Conservation (phyloP, 2,888 invertebrate species). For the Conops quadrifasciatus region DNA sequence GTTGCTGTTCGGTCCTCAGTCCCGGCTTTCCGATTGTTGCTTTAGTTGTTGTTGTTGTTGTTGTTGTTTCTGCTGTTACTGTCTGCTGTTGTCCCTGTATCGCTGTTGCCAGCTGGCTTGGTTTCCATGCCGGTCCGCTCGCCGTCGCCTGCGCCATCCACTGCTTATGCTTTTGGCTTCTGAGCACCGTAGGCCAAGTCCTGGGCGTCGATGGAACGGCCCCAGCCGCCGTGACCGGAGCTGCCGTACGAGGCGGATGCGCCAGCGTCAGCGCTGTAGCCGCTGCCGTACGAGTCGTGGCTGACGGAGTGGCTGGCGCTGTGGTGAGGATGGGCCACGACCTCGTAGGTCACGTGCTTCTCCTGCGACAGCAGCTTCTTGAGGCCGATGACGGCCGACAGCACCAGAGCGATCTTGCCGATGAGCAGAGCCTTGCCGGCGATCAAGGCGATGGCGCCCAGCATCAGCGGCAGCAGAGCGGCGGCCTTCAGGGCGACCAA, state of each 20-base stretch:
- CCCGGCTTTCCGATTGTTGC: neutral
- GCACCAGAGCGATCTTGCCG: conserved; percentile 84
- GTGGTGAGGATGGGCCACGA: conserved; percentile 85
- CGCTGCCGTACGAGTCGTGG: conserved; percentile 71
- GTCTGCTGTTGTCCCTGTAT: conserved; percentile 26
- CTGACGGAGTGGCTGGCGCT: conserved; percentile 74
- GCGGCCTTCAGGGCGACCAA: conserved; percentile 81
- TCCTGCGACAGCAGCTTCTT: conserved; percentile 83
- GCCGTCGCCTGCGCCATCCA: neutral
- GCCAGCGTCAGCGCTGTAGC: conserved; percentile 69
- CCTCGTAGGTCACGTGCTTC: conserved; percentile 89
- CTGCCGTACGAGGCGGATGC: conserved; percentile 72
- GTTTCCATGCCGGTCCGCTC: conserved; percentile 28
- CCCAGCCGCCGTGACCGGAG: conserved; percentile 77
- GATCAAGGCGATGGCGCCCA: conserved; percentile 84
- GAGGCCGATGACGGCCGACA: conserved; percentile 83
- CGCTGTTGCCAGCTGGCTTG: conserved; percentile 43
- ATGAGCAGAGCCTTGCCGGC: conserved; percentile 86
- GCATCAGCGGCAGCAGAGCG: conserved; percentile 78
- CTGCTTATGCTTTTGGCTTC: conserved; percentile 67
- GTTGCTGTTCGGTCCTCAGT: neutral
- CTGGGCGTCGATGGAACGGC: conserved; percentile 78
- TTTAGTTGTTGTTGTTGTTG: neutral
- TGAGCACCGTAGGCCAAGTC: conserved; percentile 83
- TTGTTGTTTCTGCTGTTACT: conserved; percentile 32